These are phyloP conservation scores for Halisarca cf. caerulea DNA, from an alignment of 37 sponge, comb jelly and placozoan genomes.

Conservation along the genomic window DNA sequence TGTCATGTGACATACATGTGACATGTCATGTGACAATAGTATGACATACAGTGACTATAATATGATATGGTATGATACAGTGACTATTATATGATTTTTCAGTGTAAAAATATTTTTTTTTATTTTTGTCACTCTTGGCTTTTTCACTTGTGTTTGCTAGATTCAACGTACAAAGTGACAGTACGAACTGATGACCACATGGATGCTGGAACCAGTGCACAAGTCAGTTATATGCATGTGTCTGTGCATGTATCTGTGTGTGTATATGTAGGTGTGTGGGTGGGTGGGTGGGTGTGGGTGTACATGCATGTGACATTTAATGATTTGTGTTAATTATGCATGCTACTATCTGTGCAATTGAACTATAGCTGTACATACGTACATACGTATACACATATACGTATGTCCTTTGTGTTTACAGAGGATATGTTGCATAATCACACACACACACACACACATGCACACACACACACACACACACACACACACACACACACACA, in stretches of 20 bases:
- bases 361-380: not conserved
- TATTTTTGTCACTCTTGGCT: no score
- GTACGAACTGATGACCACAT: constrained; percentile 58
- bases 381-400: not conserved
- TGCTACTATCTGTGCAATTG: not conserved
- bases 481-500: no score
- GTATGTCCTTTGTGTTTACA: no score
- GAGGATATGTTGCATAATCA: no score
- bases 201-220: constrained; percentile 81
- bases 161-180: constrained; percentile 35
- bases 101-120: no score
- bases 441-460: no score
- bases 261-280: not conserved
- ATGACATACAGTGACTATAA: no score
- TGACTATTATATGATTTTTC: no score
- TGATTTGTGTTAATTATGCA: not conserved
- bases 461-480: no score
- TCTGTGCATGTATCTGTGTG: not conserved
- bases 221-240: constrained; percentile 53
- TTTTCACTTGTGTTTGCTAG: not conserved
- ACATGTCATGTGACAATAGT: no score
- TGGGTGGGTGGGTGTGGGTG: not conserved
- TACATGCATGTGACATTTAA: not conserved
- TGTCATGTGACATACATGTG: no score
- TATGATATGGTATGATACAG: no score